Evolutionary conservation across 2,797 vertebrate species (phyloP).

Genomic region (Melanotaenia parkinsoni): DNA sequence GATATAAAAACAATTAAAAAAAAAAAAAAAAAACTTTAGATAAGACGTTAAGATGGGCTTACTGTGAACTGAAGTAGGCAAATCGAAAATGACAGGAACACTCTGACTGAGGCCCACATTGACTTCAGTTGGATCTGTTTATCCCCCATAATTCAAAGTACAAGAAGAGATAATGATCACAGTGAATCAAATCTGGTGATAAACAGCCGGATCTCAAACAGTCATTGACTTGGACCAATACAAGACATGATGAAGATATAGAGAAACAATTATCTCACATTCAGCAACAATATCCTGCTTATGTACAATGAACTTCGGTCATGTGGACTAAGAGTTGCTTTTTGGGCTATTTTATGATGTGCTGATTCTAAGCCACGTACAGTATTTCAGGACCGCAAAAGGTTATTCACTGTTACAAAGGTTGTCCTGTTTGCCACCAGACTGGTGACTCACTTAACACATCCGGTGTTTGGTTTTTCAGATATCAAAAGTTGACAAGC

Average conservation of each 20-base stretch:
- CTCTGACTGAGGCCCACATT: conserved; percentile 6
- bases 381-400: neutral
- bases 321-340: neutral
- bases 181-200: conserved; percentile 5
- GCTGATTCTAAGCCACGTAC: neutral
- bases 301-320: neutral
- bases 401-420: neutral
- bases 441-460: neutral
- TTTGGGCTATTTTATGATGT: neutral
- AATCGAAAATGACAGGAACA: neutral
- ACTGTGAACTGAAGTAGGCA: neutral
- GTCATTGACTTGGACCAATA: neutral
- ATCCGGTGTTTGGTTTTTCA: neutral
- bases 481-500: conserved; percentile 1
- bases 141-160: conserved; percentile 14
- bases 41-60: neutral
- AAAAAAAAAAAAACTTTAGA: neutral
- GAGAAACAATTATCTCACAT: neutral
- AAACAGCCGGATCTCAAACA: conserved; percentile 17
- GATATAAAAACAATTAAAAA: neutral
- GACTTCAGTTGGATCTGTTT: conserved; percentile 10
- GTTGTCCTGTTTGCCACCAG: neutral
- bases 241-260: neutral
- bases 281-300: neutral
- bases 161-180: conserved; percentile 10